These are phyloP conservation scores for Elmis aenea DNA, from an alignment of 2,888 invertebrate genomes.

Conservation along the genomic window DNA sequence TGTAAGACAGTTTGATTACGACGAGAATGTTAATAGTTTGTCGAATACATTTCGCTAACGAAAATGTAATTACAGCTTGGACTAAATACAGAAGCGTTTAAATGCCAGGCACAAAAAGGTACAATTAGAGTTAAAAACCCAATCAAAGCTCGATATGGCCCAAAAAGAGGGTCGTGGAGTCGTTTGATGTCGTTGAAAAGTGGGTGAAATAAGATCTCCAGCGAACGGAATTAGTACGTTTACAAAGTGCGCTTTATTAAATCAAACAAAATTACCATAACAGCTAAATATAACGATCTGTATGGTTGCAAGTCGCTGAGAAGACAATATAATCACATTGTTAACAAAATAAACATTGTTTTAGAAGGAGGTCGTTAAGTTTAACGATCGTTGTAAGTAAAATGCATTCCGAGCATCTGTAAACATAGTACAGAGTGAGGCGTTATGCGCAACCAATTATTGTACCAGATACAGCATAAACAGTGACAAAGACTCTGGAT, in stretches of 20 bases:
- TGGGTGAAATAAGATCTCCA: constrained; percentile 14
- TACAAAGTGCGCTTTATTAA: constrained; percentile 2
- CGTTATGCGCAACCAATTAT: constrained; percentile 42
- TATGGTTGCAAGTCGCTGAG: too few species aligned
- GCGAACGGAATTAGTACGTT: constrained; percentile 13
- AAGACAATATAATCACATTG: too few species aligned
- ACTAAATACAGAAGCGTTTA: constrained; percentile 11
- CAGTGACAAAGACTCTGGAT: constrained; percentile 37
- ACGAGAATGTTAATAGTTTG: too few species aligned
- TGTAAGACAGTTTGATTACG: too few species aligned
- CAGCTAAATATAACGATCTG: too few species aligned
- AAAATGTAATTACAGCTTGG: too few species aligned
- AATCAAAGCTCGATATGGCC: constrained; percentile 21
- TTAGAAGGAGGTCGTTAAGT: too few species aligned
- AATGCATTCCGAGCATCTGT: too few species aligned
- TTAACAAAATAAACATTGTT: too few species aligned
- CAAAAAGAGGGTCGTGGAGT: constrained; percentile 19
- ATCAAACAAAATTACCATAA: background rate
- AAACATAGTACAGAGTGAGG: constrained; percentile 37
- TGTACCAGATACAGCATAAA: constrained; percentile 42
- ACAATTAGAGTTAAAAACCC: constrained; percentile 24
- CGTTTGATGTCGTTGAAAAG: constrained; percentile 15
- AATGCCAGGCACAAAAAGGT: constrained; percentile 18
- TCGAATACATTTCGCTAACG: too few species aligned
- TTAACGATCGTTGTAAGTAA: too few species aligned